Evolutionary conservation across 2,797 vertebrate genomes (phyloP).

Genomic region (Lithobates pipiens): DNA sequence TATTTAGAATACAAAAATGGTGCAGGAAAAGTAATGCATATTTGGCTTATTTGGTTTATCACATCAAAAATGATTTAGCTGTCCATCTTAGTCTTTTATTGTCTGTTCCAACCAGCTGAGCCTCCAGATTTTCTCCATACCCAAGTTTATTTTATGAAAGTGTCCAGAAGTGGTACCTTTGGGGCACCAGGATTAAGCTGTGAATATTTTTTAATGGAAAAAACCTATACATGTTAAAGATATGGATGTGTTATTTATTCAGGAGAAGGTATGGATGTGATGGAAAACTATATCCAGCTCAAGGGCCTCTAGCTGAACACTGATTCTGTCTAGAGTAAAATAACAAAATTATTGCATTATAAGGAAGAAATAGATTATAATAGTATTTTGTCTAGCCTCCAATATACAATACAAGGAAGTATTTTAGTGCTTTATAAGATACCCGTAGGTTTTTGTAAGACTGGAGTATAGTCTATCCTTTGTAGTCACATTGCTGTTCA

Average conservation of each 20-base stretch:
- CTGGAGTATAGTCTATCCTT: background rate
- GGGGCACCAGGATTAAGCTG: background rate
- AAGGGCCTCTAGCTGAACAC: background rate
- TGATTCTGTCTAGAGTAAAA: background rate
- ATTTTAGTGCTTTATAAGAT: background rate
- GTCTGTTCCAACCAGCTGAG: background rate
- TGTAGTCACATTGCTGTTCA: slow-evolving; percentile 34
- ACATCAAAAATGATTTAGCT: background rate
- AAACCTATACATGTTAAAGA: background rate
- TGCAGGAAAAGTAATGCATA: background rate
- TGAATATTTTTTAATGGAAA: background rate
- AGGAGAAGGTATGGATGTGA: background rate
- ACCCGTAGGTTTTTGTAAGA: background rate
- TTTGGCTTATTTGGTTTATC: background rate
- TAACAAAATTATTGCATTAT: background rate
- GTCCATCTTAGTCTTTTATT: background rate
- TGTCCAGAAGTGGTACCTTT: background rate
- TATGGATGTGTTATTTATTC: background rate
- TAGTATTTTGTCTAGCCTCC: background rate
- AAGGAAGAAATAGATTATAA: background rate
- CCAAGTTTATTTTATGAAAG: background rate
- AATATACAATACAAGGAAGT: slow-evolving; percentile 1
- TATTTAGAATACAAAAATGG: background rate
- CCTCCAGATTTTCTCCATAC: slow-evolving; percentile 1
- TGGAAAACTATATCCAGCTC: background rate